These are phyloP conservation scores for Meteorus colon DNA, from an alignment of 2,888 invertebrate genomes.

Conservation along the genomic window DNA sequence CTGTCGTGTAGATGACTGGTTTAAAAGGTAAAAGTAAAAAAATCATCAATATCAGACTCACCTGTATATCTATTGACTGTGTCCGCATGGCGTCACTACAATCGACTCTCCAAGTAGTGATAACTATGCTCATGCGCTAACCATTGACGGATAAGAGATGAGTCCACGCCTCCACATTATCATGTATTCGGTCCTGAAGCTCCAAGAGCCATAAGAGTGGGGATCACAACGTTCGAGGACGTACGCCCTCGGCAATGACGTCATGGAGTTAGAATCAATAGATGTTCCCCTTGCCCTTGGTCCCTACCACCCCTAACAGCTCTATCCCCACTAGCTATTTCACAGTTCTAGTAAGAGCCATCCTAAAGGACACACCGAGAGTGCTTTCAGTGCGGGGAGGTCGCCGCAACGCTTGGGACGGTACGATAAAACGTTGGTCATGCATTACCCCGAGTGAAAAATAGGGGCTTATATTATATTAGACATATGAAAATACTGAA, in stretches of 20 bases:
- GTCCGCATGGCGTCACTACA: neutral
- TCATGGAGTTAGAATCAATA: constrained; percentile 66
- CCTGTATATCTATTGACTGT: neutral
- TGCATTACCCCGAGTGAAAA: constrained; percentile 60
- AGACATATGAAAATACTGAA: neutral
- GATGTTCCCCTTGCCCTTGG: constrained; percentile 47
- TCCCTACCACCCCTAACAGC: neutral
- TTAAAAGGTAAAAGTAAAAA: neutral
- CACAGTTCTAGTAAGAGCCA: constrained; percentile 52
- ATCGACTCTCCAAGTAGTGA: neutral
- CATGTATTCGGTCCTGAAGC: neutral
- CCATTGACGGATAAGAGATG: neutral
- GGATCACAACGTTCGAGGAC: neutral
- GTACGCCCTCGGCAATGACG: constrained; percentile 42
- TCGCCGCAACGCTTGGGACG: constrained; percentile 69
- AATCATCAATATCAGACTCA: neutral
- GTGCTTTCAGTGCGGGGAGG: constrained; percentile 70
- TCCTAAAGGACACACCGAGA: constrained; percentile 56
- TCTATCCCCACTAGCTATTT: constrained; percentile 46
- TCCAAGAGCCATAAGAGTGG: neutral
- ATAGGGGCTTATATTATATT: constrained; percentile 30
- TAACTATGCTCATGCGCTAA: neutral
- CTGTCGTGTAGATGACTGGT: neutral
- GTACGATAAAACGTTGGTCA: constrained; percentile 58
- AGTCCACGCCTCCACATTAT: constrained; percentile 22